Evolutionary conservation across 2,888 invertebrate genomes (phyloP).

Genomic region (Hypselothyrea guttata): DNA sequence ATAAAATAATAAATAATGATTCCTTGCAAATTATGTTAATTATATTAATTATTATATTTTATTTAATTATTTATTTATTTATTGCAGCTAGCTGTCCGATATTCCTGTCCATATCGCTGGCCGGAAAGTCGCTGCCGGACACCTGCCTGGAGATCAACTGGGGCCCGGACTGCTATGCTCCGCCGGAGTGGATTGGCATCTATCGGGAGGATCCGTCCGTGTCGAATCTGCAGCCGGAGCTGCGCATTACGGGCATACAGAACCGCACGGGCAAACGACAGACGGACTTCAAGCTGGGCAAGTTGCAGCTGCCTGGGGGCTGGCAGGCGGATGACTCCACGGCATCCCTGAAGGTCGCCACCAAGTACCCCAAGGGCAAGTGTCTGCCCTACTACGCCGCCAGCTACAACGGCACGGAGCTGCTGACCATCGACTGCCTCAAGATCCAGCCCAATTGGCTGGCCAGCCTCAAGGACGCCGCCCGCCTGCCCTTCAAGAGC

Average conservation of each 20-base stretch:
- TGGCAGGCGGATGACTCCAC: conserved; percentile 83
- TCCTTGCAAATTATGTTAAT: too few species aligned
- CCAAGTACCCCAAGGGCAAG: conserved; percentile 82
- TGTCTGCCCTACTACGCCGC: conserved; percentile 89
- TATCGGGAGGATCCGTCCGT: conserved; percentile 80
- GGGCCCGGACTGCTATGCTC: conserved; percentile 79
- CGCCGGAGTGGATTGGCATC: conserved; percentile 80
- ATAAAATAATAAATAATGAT: too few species aligned
- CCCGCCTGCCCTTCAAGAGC: conserved; percentile 72
- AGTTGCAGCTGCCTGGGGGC: conserved; percentile 84
- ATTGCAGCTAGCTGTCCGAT: conserved; percentile 79
- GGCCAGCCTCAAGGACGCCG: conserved; percentile 84
- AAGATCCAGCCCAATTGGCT: conserved; percentile 94
- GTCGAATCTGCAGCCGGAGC: conserved; percentile 67
- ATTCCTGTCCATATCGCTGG: conserved; percentile 78
- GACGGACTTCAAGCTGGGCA: conserved; percentile 82
- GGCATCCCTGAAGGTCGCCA: conserved; percentile 29
- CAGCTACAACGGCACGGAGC: conserved; percentile 85
- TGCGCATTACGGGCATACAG: conserved; percentile 75
- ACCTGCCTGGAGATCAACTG: conserved; percentile 79
- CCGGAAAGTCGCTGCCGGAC: conserved; percentile 72
- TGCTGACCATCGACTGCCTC: conserved; percentile 86
- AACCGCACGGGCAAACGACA: conserved; percentile 83
- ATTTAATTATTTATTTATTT: too few species aligned
- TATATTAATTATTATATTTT: too few species aligned